Percentiles rank a stretch among this genome's conserved stretches.
phyloP scores from a whole-genome alignment of 2,888 invertebrate species.

The Clistopyga incitator region DNA sequence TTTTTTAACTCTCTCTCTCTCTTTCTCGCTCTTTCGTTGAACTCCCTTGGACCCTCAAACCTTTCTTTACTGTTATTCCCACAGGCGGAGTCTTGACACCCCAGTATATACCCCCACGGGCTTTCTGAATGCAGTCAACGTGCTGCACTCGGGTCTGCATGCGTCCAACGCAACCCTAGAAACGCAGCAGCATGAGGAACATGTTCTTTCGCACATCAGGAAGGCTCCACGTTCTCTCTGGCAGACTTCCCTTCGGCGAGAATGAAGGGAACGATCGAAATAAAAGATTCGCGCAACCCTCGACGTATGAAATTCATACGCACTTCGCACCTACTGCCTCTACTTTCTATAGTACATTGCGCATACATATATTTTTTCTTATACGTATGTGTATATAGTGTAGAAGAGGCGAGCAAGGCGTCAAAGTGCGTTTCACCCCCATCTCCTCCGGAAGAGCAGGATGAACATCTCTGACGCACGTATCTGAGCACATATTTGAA shows the following conservation, averaged over 20 bases:
- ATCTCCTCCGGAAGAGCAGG: neutral
- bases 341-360: slow-evolving; percentile 16
- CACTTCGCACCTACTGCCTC: slow-evolving; percentile 76
- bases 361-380: slow-evolving; percentile 7
- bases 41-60: slow-evolving; percentile 71
- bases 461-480: slow-evolving; percentile 16
- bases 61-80: slow-evolving; percentile 73
- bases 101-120: slow-evolving; percentile 64
- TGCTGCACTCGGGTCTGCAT: slow-evolving; percentile 70
- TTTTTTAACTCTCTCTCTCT: slow-evolving; percentile 41
- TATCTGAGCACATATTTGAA: slow-evolving; percentile 72
- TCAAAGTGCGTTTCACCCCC: slow-evolving; percentile 73
- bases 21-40: slow-evolving; percentile 54
- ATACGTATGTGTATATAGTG: slow-evolving; percentile 4
- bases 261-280: slow-evolving; percentile 62
- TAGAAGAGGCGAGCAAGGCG: slow-evolving; percentile 68
- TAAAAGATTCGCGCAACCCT: slow-evolving; percentile 74
- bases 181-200: slow-evolving; percentile 67
- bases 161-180: slow-evolving; percentile 66
- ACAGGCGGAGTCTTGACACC: slow-evolving; percentile 73
- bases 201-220: slow-evolving; percentile 57
- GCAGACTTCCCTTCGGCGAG: slow-evolving; percentile 60
- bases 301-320: slow-evolving; percentile 79
- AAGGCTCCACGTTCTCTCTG: slow-evolving; percentile 45
- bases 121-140: slow-evolving; percentile 73